A percentile compares a stretch with the other conserved stretches of the same genome.
Conservation (phyloP, 1,140 invertebrate species). For the Ectropis grisescens region DNA sequence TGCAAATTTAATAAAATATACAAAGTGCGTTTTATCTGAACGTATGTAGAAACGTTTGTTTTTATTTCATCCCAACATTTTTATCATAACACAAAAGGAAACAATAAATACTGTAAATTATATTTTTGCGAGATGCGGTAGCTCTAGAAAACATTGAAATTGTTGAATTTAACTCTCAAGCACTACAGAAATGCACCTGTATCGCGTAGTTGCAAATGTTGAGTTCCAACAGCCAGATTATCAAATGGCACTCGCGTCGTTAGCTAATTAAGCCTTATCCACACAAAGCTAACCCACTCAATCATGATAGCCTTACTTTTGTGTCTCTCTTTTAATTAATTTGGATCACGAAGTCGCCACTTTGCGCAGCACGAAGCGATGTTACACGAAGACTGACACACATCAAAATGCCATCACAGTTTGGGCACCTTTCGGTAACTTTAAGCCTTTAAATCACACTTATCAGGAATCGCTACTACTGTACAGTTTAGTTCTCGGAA, state of each 20-base stretch:
- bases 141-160: conserved; percentile 3
- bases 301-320: conserved; percentile 65
- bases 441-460: conserved; percentile 2
- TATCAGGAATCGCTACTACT: conserved; percentile 39
- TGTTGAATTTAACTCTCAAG: conserved; percentile 8
- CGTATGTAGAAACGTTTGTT: no score
- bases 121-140: no score
- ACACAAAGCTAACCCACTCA: conserved; percentile 32
- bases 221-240: no score
- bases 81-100: no score
- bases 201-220: no score
- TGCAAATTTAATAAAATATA: no score
- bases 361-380: conserved; percentile 59
- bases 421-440: conserved; percentile 12
- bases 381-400: conserved; percentile 50
- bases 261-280: conserved; percentile 22
- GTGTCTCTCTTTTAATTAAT: conserved; percentile 68
- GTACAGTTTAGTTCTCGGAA: conserved; percentile 19
- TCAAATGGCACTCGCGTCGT: no score
- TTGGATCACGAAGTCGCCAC: conserved; percentile 67
- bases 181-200: no score
- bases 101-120: no score
- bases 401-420: conserved; percentile 65
- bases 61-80: no score
- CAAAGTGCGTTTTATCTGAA: no score